These are phyloP conservation scores for human DNA, from an alignment of 2,113 vertebrate species.

Conservation along the genomic window GRCh38 chr21:35825001-35825500, in stretches of 20 bases:
- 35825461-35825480: not conserved
- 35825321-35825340: not conserved
- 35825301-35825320: not conserved
- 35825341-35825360: not conserved
- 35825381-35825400: not conserved
- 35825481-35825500: too few relatives aligned
- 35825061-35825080: not conserved
- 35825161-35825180: not conserved
- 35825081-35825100: not conserved
- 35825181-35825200: not conserved
- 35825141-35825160: not conserved
- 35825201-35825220: not conserved
- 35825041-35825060: not conserved
- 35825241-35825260: not conserved
- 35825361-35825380: not conserved
- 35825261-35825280: not conserved
- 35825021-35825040: too few relatives aligned
- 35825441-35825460: not conserved
- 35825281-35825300: not conserved
- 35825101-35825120: not conserved
- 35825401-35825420: not conserved
- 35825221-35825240: not conserved
- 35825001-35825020: not conserved
- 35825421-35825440: not conserved
- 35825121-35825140: not conserved